Evolutionary conservation across 2,113 vertebrate genomes (phyloP).

Genomic region (Crotalus helleri): DNA sequence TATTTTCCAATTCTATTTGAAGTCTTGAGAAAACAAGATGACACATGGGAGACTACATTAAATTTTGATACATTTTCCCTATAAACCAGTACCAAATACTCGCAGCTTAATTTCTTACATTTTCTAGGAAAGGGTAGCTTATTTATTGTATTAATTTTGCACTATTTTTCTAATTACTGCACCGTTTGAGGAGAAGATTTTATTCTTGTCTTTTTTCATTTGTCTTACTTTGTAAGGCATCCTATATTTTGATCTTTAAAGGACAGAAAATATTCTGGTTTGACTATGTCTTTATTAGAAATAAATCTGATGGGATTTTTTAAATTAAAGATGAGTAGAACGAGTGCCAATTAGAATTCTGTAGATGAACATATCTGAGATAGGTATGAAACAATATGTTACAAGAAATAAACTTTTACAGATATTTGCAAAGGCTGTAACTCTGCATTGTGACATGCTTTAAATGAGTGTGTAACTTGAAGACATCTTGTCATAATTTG

Average conservation of each 20-base stretch:
- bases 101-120: conserved; percentile 75
- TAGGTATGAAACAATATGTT: conserved; percentile 64
- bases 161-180: conserved; percentile 80
- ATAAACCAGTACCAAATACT: conserved; percentile 78
- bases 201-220: conserved; percentile 60
- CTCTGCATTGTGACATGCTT: conserved; percentile 34
- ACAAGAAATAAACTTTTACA: conserved; percentile 67
- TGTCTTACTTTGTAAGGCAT: conserved; percentile 67
- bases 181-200: conserved; percentile 57
- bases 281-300: conserved; percentile 76
- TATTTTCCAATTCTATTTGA: conserved; percentile 96
- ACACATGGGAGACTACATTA: conserved; percentile 89
- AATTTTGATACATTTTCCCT: conserved; percentile 80
- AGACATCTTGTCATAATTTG: conserved; percentile 11
- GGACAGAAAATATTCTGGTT: conserved; percentile 54
- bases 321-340: conserved; percentile 76
- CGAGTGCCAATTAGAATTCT: conserved; percentile 62
- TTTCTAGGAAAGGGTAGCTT: conserved; percentile 70
- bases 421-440: conserved; percentile 43
- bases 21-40: conserved; percentile 93
- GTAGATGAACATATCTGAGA: conserved; percentile 62
- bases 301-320: conserved; percentile 70
- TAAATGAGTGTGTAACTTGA: conserved; percentile 10
- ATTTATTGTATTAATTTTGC: conserved; percentile 50
- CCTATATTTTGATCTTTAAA: conserved; percentile 79